Evolutionary conservation across 2,888 invertebrate genomes (phyloP).

Genomic region (Philonicus albiceps): DNA sequence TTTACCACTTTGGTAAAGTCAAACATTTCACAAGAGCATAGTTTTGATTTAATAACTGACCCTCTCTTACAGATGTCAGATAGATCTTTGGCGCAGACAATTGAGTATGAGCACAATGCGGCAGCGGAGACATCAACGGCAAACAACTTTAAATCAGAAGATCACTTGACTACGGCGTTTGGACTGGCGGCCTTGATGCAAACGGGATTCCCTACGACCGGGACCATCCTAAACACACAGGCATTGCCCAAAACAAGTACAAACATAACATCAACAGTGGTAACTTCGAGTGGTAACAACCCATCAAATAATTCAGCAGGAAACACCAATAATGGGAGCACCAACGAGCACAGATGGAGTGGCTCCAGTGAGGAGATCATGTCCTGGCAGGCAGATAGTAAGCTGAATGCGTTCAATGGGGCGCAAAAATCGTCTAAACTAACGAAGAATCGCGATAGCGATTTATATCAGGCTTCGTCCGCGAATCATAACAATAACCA

Average conservation of each 20-base stretch:
- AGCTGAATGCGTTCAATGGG: conserved; percentile 81
- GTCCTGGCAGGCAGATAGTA: conserved; percentile 76
- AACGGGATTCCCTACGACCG: conserved; percentile 74
- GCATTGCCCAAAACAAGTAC: conserved; percentile 59
- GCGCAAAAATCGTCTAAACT: conserved; percentile 69
- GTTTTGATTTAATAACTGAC: background rate
- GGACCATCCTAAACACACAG: conserved; percentile 65
- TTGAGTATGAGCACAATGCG: conserved; percentile 61
- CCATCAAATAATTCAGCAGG: conserved; percentile 13
- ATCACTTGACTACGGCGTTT: conserved; percentile 75
- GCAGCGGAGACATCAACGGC: conserved; percentile 52
- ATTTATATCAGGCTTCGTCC: background rate
- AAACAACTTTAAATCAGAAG: conserved; percentile 70
- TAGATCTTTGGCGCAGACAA: conserved; percentile 62
- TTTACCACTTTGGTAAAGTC: conserved; percentile 63
- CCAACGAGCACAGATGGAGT: conserved; percentile 64
- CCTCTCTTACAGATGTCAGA: conserved; percentile 57
- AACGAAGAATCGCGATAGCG: conserved; percentile 30
- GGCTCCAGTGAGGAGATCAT: conserved; percentile 67
- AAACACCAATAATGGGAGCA: conserved; percentile 7
- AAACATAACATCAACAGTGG: conserved; percentile 50
- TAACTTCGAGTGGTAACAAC: conserved; percentile 35
- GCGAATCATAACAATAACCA: background rate
- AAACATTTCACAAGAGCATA: background rate
- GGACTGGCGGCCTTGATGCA: conserved; percentile 80